Conservation (phyloP, 1,140 invertebrate species). For the Saxidomus purpurata region DNA sequence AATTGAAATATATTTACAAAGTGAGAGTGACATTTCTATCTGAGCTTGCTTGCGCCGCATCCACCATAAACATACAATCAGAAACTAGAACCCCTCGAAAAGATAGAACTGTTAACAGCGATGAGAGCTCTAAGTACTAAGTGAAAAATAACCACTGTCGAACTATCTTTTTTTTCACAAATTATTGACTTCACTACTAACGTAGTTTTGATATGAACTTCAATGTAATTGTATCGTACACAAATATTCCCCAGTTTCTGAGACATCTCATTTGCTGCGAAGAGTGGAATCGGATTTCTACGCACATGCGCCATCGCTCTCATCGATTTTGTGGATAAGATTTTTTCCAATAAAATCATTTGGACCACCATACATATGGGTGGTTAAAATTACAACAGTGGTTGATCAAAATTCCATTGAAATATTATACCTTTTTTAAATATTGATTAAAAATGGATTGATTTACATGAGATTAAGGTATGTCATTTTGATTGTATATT, state of each 20-base stretch:
- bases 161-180: too few relatives aligned
- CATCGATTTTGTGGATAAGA: conserved; percentile 14
- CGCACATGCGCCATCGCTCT: conserved; percentile 1
- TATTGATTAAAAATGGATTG: neutral
- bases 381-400: neutral
- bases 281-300: neutral
- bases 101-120: too few relatives aligned
- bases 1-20: too few relatives aligned
- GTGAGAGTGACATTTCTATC: too few relatives aligned
- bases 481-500: neutral
- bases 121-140: too few relatives aligned
- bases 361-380: conserved; percentile 2
- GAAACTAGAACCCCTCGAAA: too few relatives aligned
- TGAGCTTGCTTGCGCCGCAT: too few relatives aligned
- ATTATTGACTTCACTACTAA: too few relatives aligned
- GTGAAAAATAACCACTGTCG: too few relatives aligned
- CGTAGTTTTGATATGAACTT: neutral
- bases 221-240: neutral
- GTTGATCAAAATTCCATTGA: neutral
- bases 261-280: neutral
- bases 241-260: neutral
- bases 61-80: too few relatives aligned
- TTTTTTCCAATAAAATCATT: conserved; percentile 32
- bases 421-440: neutral
- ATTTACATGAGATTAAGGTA: neutral